Conservation (phyloP, 2,888 invertebrate species). For the Zaprionus lineosus region DNA sequence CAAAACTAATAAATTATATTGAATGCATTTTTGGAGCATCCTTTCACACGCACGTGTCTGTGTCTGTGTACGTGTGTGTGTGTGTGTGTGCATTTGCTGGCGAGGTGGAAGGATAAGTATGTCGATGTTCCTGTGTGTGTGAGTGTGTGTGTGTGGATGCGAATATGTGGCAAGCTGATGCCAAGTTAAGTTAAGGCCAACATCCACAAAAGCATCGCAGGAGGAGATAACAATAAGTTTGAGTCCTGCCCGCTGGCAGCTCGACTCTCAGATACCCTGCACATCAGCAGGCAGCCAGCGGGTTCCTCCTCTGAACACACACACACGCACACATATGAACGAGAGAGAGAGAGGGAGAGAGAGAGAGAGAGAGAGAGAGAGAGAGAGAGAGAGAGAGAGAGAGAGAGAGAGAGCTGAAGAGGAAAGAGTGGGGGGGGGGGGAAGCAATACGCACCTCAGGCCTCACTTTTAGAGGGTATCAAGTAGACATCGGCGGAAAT, state of each 20-base stretch:
- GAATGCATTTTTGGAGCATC: constrained; percentile 47
- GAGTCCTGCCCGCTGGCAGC: too few relatives aligned
- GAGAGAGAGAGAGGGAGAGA: not conserved
- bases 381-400: too few relatives aligned
- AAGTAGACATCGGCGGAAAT: constrained; percentile 16
- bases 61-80: not conserved
- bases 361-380: too few relatives aligned
- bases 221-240: constrained; percentile 18
- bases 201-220: constrained; percentile 21
- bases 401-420: too few relatives aligned
- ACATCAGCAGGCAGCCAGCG: too few relatives aligned
- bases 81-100: not conserved
- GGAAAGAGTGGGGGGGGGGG: too few relatives aligned
- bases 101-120: too few relatives aligned
- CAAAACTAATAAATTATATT: constrained; percentile 49
- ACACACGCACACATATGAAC: constrained; percentile 10
- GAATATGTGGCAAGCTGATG: constrained; percentile 20
- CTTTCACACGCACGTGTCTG: constrained; percentile 20
- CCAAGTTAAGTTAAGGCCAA: constrained; percentile 29
- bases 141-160: not conserved
- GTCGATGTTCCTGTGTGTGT: not conserved
- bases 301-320: too few relatives aligned
- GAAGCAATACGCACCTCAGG: too few relatives aligned
- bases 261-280: too few relatives aligned
- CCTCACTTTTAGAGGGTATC: too few relatives aligned